Evolutionary conservation across 2,888 invertebrate genomes (phyloP), one percentile per base, ranked within the genome.

Genomic region (Pristionchus fissidentatus): DNA sequence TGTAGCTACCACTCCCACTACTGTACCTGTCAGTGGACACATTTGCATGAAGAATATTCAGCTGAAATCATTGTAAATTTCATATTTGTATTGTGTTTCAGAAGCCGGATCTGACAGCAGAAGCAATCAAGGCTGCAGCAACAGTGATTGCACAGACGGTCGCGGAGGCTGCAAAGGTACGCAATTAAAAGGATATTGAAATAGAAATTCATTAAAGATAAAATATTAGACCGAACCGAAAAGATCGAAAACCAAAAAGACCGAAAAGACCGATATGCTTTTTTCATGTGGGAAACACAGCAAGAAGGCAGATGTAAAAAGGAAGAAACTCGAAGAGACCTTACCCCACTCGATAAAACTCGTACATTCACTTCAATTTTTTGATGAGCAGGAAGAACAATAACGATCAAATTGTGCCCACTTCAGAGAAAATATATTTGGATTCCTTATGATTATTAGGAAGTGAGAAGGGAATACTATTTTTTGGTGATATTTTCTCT

Each of bases 121-220:
- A 83, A 10, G 83, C 70, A 3, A 29, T 77, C 10, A 70, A 57
- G 57, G 66, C 52, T 8, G 62, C 70, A 22, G 75, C 83, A n/a
- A 46, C 52, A 13, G 60, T 80, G 0, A 55, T 55, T 55, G 78
- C 78, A 3, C 35, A 52, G 52, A 78, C 35, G 15, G 75, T 75
- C 1, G 55, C 55, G 19, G 46, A 78, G 19, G 35, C 55, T 26
- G 41, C 41, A 3, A 78, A 32, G 78, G 78, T 78, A 22, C n/a
- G 80, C n/a, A n/a, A n/a, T n/a, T n/a, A n/a, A 32, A 75, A 22
- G 38, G 73, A 46, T 3, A 55, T 15, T 15, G 22, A 32, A 66
- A 26, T 66, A 32, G 49, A 15, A 49, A 15, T 15, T 49, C 19
- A 49, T 49, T 49, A 49, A 15, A 19, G 10, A 49, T 49, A 19